Percentiles rank a stretch among this genome's conserved stretches.
These are phyloP conservation scores for Volucella zonaria DNA, from an alignment of 2,888 invertebrate species.

Conservation along the genomic window DNA sequence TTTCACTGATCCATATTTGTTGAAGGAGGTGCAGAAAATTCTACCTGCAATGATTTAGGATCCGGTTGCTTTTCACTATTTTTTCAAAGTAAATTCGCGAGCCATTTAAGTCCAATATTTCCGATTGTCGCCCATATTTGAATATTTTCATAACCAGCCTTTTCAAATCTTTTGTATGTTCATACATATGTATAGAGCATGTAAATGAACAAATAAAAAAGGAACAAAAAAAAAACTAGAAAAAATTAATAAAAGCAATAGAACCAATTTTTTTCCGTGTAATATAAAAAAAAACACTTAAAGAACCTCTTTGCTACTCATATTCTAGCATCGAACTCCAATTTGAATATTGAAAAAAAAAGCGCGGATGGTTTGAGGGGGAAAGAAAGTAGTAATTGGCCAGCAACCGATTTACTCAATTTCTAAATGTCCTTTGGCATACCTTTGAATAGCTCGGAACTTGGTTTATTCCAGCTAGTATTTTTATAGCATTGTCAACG, in stretches of 20 bases:
- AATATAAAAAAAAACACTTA: neutral
- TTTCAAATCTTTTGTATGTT: no score
- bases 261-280: constrained; percentile 16
- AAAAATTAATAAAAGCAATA: neutral
- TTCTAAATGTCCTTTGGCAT: constrained; percentile 6
- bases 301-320: neutral
- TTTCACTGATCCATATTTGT: no score
- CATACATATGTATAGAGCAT: no score
- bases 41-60: no score
- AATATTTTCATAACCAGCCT: no score
- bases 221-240: neutral
- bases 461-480: constrained; percentile 13
- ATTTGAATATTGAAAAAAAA: constrained; percentile 35
- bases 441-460: neutral
- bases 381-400: constrained; percentile 20
- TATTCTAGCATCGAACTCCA: neutral
- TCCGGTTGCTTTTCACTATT: no score
- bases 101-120: no score
- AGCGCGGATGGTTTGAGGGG: neutral
- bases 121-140: no score
- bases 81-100: no score
- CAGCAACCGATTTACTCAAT: constrained; percentile 29
- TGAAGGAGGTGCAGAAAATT: no score
- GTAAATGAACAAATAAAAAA: neutral
- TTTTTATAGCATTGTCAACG: constrained; percentile 7